These are phyloP conservation scores for Mesoclemmys tuberculata DNA, from an alignment of 2,113 vertebrate species.

Conservation along the genomic window DNA sequence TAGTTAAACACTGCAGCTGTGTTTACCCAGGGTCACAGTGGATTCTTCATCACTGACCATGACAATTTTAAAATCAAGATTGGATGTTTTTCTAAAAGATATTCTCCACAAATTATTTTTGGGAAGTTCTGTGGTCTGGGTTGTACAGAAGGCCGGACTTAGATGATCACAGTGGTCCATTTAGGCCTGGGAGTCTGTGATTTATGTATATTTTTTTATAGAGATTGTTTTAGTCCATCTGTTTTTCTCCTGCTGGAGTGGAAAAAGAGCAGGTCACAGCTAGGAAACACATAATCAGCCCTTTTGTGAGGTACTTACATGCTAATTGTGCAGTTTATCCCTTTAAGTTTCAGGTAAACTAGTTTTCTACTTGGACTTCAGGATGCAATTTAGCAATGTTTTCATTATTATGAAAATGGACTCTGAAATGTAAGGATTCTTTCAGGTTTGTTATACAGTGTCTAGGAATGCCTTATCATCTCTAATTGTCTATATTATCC, in stretches of 20 bases:
- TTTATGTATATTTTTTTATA: neutral
- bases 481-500: neutral
- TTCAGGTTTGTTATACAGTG: neutral
- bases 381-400: rapidly evolving
- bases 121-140: neutral
- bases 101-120: neutral
- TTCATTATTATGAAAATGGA: neutral
- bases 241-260: neutral
- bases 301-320: too few species aligned
- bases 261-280: too few species aligned
- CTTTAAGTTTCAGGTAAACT: rapidly evolving
- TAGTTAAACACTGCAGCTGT: neutral
- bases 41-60: neutral
- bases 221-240: neutral
- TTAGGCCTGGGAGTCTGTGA: neutral
- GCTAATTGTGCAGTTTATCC: neutral
- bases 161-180: neutral
- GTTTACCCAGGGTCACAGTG: neutral
- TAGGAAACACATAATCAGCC: neutral
- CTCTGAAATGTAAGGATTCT: neutral
- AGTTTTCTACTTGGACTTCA: rapidly evolving
- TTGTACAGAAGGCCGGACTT: neutral
- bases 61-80: neutral
- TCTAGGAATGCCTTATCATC: neutral
- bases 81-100: neutral